These are phyloP conservation scores for Prionailurus bengalensis DNA, from an alignment of 2,113 vertebrate species.

Conservation along the genomic window DNA sequence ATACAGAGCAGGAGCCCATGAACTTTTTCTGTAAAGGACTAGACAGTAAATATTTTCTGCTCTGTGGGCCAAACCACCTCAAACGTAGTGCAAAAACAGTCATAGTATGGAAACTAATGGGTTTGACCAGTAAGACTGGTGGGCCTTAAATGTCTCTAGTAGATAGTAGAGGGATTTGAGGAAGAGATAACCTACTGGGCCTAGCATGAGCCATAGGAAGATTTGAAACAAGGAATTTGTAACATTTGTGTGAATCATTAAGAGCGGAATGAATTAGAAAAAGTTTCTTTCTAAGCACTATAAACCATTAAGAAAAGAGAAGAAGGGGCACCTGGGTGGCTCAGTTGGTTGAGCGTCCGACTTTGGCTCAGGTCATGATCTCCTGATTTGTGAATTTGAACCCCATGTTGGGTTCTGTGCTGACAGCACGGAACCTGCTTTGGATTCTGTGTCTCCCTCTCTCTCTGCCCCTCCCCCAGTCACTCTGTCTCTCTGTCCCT, in stretches of 20 bases:
- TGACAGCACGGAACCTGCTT: too few species aligned
- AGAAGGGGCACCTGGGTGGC: too few species aligned
- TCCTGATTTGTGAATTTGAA: too few species aligned
- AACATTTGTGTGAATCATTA: slow-evolving; percentile 12
- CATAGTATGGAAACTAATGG: neutral
- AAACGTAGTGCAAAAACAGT: neutral
- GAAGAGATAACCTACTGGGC: neutral
- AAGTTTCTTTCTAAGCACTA: slow-evolving; percentile 30
- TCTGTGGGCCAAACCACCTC: neutral
- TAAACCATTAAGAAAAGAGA: neutral
- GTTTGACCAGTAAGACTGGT: neutral
- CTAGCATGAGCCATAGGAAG: slow-evolving; percentile 7
- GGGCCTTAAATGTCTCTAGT: neutral
- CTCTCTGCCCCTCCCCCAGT: too few species aligned
- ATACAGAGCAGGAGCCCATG: neutral
- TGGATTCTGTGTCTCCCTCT: too few species aligned
- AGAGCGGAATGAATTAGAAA: slow-evolving; percentile 41
- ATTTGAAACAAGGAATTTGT: neutral
- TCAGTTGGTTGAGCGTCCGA: too few species aligned
- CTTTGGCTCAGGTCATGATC: too few species aligned
- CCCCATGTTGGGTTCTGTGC: too few species aligned
- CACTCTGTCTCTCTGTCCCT: too few species aligned
- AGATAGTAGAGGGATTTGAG: neutral
- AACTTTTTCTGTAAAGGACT: neutral
- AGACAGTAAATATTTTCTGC: neutral